phyloP scores from a whole-genome alignment of 2,888 invertebrate genomes.

The Tipula confusa region DNA sequence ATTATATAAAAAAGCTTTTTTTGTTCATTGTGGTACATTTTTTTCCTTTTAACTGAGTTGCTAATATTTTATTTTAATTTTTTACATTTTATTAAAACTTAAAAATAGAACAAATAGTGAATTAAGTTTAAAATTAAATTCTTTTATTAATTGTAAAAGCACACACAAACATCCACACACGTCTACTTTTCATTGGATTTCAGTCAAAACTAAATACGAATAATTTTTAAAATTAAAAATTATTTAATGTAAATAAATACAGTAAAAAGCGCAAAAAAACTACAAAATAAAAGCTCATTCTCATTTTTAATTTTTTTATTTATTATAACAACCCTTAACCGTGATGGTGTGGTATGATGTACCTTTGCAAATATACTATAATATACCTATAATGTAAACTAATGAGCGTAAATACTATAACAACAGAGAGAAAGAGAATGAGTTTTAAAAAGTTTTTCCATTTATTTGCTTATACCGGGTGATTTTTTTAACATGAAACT shows the following conservation, averaged over 20 bases:
- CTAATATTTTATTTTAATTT: neutral
- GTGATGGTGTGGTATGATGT: neutral
- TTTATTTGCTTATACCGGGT: no score
- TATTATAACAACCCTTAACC: neutral
- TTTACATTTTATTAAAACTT: neutral
- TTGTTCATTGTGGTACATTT: neutral
- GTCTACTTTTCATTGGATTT: neutral
- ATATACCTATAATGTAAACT: neutral
- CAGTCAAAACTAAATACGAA: neutral
- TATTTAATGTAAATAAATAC: neutral
- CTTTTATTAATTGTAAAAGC: neutral
- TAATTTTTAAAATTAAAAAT: neutral
- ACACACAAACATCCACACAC: neutral
- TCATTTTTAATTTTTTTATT: neutral
- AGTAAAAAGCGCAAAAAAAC: neutral
- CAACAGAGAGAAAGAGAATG: no score
- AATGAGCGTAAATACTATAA: neutral
- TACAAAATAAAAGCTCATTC: neutral
- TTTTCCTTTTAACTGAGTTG: neutral
- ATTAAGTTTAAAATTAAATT: neutral
- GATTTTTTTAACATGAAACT: no score
- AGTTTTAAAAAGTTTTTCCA: no score
- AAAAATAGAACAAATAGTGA: neutral
- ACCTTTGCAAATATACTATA: neutral
- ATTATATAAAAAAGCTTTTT: neutral